Base-by-base conservation (phyloP, 2,113 vertebrate genomes). In the Atherinomorus stipes region DNA sequence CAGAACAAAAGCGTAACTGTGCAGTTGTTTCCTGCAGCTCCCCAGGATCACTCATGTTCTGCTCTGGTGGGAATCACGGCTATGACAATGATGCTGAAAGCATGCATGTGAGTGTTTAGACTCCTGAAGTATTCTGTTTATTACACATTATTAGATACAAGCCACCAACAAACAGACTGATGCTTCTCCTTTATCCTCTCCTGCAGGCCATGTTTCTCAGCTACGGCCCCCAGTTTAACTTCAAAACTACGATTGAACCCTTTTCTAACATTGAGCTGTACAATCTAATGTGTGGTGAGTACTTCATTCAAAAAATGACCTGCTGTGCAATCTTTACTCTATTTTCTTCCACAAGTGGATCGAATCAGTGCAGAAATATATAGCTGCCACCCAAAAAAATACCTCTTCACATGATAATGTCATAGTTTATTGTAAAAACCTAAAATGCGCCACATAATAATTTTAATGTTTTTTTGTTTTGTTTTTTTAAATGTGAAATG, bases 221-320 rank as follows among this genome's bases (percentile, higher is more conserved):
- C 54, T 92, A 93, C 1, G 94, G 94, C 2, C 94, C 94, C 1
- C 93, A 92, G 76, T 95, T 95, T 73, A 58, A 34, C 0, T 10
- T 28, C 9, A 22, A 78, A 44, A 88, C 76, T 0, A 65, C 87
- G 45, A 84, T 93, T 0, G 90, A 95, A 11, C 92, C 94, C 0
- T 94, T 95, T 57, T 84, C 90, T 66, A 94, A 94, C 74, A 73
- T 92, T 11, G 94, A 95, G 79, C 84, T 95, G 0, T 95, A 95
- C 84, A 95, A 95, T 44, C 88, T 95, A 2, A 94, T 95, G 93
- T 95, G 94, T 75, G 94, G 94, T 95, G 74, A 88, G 91, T 88
- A 52, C 6, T 59, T 10, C 23, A 25, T 44, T 18, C 31, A 34
- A 7, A 7, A 34, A 34, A 34, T 7, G 5, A 34, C 31, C 3